Evolutionary conservation across 2,797 vertebrate species (phyloP).

Genomic region (Eleutherodactylus coqui): DNA sequence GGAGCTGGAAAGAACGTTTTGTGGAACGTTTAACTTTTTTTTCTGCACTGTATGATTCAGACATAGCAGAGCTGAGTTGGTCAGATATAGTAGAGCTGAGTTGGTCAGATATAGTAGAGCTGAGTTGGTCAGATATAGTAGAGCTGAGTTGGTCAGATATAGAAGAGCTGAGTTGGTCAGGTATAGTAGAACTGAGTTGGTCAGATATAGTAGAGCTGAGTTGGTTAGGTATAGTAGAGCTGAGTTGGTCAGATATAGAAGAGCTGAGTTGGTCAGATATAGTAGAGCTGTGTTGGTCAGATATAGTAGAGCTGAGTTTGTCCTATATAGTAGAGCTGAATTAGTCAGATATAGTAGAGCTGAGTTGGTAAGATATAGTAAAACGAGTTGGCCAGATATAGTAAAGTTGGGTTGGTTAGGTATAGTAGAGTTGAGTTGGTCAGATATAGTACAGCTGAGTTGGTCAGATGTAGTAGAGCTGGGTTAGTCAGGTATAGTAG

Average conservation of each 20-base stretch:
- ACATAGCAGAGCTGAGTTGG: slow-evolving; percentile 1
- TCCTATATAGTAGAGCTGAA: neutral
- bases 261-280: neutral
- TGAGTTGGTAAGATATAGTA: neutral
- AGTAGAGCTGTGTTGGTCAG: neutral
- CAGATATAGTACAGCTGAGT: neutral
- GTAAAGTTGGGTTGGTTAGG: neutral
- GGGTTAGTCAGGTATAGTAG: neutral
- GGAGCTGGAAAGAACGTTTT: neutral
- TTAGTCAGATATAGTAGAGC: neutral
- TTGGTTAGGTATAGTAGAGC: neutral
- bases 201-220: neutral
- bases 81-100: neutral
- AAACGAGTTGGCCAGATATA: neutral
- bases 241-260: neutral
- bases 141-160: neutral
- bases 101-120: neutral
- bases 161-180: neutral
- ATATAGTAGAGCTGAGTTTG: neutral
- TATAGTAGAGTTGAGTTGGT: neutral
- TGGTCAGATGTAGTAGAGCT: neutral
- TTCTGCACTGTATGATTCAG: neutral
- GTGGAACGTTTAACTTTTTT: neutral
- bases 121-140: neutral
- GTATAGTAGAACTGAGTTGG: neutral